phyloP scores from a whole-genome alignment of 92 coral and sea anemone genomes.

The Porites rus region DNA sequence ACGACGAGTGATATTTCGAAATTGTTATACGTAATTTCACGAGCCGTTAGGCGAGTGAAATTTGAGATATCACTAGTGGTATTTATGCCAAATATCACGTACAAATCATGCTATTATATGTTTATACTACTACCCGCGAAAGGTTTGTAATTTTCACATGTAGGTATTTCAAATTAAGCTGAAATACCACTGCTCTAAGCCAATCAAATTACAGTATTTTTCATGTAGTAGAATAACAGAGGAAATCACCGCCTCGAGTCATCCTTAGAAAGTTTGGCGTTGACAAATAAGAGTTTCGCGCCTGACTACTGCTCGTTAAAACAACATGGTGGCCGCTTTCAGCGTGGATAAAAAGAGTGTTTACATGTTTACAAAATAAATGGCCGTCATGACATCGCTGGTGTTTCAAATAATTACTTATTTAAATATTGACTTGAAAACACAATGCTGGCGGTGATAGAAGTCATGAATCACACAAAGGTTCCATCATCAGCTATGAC shows the following conservation, averaged over 20 bases:
- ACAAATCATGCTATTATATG: too few species aligned
- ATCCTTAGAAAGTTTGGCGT: neutral
- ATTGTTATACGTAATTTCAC: too few species aligned
- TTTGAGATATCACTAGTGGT: too few species aligned
- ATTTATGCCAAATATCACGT: too few species aligned
- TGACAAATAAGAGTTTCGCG: slow-evolving; percentile 4
- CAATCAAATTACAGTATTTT: too few species aligned
- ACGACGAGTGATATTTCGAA: too few species aligned
- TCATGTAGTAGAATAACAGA: neutral
- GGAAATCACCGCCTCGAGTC: slow-evolving; percentile 17
- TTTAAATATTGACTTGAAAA: slow-evolving; percentile 18
- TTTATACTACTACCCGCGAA: too few species aligned
- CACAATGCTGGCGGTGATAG: slow-evolving; percentile 41
- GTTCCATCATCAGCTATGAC: neutral
- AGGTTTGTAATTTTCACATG: too few species aligned
- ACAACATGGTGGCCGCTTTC: neutral
- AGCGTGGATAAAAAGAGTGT: slow-evolving; percentile 19
- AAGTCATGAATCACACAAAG: slow-evolving; percentile 22
- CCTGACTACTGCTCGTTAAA: slow-evolving; percentile 18
- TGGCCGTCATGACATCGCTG: slow-evolving; percentile 32
- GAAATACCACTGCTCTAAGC: too few species aligned
- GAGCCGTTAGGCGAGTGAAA: too few species aligned
- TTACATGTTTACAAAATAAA: slow-evolving; percentile 47
- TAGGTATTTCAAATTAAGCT: too few species aligned
- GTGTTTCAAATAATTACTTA: slow-evolving; percentile 47